phyloP scores from a whole-genome alignment of 2,113 vertebrate species.

The Hypanus sabinus region DNA sequence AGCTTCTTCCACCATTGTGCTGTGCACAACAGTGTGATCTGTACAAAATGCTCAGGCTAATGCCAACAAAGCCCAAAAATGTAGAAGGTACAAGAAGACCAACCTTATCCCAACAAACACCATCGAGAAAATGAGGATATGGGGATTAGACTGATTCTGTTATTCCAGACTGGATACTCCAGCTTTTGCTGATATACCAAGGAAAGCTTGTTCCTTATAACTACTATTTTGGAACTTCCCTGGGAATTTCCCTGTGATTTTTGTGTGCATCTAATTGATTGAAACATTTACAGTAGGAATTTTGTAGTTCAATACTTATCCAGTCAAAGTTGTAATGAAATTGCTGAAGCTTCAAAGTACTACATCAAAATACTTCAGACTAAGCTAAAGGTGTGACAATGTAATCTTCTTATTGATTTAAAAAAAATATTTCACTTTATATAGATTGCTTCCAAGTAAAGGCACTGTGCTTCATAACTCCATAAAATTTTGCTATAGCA shows the following conservation, averaged over 20 bases:
- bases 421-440: background rate
- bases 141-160: background rate
- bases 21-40: background rate
- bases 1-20: background rate
- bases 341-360: background rate
- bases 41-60: background rate
- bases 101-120: background rate
- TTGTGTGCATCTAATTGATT: background rate
- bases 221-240: background rate
- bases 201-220: background rate
- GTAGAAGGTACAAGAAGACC: background rate
- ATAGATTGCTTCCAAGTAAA: background rate
- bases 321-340: background rate
- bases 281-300: background rate
- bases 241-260: background rate
- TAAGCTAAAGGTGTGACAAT: background rate
- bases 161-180: background rate
- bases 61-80: background rate
- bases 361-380: background rate
- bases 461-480: background rate
- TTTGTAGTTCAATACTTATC: background rate
- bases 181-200: background rate
- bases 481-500: background rate
- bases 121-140: background rate
- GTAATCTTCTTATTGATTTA: background rate